Percentiles rank a stretch among this genome's conserved stretches.
Evolutionary conservation across 2,113 vertebrate genomes (phyloP).

Genomic region (Caranx ignobilis): DNA sequence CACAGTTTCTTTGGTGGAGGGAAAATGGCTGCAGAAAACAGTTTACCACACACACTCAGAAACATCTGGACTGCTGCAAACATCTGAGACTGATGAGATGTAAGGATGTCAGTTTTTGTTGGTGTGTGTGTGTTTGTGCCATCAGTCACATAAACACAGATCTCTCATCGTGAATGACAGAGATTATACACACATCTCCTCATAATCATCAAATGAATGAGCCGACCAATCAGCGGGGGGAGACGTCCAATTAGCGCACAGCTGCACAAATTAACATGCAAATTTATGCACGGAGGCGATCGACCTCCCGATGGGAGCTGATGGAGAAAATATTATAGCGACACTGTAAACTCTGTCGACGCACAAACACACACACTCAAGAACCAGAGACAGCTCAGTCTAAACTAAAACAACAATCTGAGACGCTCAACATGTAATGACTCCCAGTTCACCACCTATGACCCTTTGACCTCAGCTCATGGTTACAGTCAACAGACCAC

Average conservation of each 20-base stretch:
- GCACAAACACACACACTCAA: not conserved
- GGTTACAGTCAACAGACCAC: not conserved
- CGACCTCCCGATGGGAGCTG: constrained; percentile 16
- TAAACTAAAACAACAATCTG: not conserved
- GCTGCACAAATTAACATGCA: constrained; percentile 60
- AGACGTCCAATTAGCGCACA: constrained; percentile 49
- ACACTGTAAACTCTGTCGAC: not conserved
- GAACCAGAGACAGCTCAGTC: not conserved
- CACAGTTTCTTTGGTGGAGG: not conserved
- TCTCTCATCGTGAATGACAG: not conserved
- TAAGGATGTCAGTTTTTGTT: not conserved
- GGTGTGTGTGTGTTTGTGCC: not conserved
- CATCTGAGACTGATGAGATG: constrained; percentile 3
- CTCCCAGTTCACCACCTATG: not conserved
- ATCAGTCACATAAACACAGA: not conserved
- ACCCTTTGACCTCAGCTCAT: not conserved
- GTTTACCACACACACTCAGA: not conserved
- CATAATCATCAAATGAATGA: constrained; percentile 1
- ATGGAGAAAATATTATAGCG: not conserved
- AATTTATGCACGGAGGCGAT: constrained; percentile 47
- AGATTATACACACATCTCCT: not conserved
- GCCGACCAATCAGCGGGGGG: constrained; percentile 44
- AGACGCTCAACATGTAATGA: not conserved
- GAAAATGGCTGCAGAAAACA: not conserved
- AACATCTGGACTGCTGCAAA: not conserved